Base-by-base conservation (phyloP, 2,797 vertebrate genomes). In the Thaleichthys pacificus region DNA sequence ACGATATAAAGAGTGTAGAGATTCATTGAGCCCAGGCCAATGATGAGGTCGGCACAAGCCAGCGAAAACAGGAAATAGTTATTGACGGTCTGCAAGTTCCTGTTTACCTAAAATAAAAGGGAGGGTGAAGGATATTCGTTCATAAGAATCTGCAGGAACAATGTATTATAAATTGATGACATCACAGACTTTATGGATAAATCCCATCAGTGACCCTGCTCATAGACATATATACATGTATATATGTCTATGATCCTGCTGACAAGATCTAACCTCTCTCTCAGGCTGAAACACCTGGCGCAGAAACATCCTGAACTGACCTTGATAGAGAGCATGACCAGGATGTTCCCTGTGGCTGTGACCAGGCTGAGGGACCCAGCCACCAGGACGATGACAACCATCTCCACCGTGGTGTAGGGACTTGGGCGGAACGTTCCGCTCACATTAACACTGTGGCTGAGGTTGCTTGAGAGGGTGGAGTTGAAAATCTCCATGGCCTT, bases 31-130 rank as follows among this genome's bases (percentile, higher is more conserved):
- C 96, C 97, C 28, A 97, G 74, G 8, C 96, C 97, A 0, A 99
- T 98, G 88, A 99, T 97, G 71, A 99, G 93, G 71, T 99, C 97
- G 0, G 97, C 97, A 0, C 97, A 99, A 3, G 97, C 97, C 87
- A 99, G 89, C 88, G 97, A 99, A 93, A 99, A 99, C 83, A 99
- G 94, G 88, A 99, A 99, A 87, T 98, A 99, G 91, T 98, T 99
- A 93, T 98, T 99, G 86, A 99, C 93, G 0, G 97, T 99, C 93
- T 99, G 97, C 82, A 99, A 93, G 88, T 98, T 96, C 78, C 96
- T 94, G 92, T 98, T 99, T 80, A 99, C 97, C 89, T 98, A 96
- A 75, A 82, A 75, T 85, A 70, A 82, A 75, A 87, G 62, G 82
- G 76, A 87, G 66, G 82, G 88, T 71, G 24, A 47, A 21, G 24